Conservation (phyloP, 2,797 vertebrate genomes). For the Spinus pinus region DNA sequence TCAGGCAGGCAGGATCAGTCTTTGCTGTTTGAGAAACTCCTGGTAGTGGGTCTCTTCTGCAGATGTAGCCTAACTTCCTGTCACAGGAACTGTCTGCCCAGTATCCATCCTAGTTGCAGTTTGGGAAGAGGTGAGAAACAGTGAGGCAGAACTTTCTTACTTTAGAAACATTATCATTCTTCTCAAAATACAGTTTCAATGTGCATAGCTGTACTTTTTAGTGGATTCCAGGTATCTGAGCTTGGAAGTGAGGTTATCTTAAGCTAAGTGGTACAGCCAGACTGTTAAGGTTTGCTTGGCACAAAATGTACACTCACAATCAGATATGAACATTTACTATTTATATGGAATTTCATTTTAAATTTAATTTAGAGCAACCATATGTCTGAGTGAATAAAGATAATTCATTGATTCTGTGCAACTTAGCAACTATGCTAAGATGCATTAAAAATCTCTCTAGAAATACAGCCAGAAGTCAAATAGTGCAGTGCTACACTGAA, state of each 20-base stretch:
- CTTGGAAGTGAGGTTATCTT: background rate
- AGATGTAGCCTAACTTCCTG: slow-evolving; percentile 81
- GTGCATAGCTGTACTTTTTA: background rate
- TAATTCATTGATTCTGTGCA: background rate
- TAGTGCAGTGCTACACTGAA: background rate
- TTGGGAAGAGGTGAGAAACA: background rate
- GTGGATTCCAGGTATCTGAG: background rate
- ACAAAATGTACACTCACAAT: background rate
- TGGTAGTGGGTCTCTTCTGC: slow-evolving; percentile 81
- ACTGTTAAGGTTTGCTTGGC: background rate
- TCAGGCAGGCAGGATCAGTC: slow-evolving; percentile 77
- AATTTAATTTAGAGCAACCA: background rate
- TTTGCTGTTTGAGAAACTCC: slow-evolving; percentile 57
- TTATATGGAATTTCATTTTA: background rate
- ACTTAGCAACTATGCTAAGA: background rate
- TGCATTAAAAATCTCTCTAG: background rate
- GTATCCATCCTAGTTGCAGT: slow-evolving; percentile 80
- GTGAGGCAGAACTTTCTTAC: background rate
- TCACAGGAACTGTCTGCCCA: slow-evolving; percentile 89
- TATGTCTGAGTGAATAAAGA: background rate
- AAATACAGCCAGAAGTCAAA: background rate
- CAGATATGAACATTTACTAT: background rate
- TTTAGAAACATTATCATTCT: background rate
- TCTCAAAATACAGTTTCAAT: background rate
- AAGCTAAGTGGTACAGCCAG: fast-evolving